Percentiles rank a stretch among this genome's conserved stretches.
phyloP scores from a whole-genome alignment of 2,113 vertebrate species.

The Helogale parvula region DNA sequence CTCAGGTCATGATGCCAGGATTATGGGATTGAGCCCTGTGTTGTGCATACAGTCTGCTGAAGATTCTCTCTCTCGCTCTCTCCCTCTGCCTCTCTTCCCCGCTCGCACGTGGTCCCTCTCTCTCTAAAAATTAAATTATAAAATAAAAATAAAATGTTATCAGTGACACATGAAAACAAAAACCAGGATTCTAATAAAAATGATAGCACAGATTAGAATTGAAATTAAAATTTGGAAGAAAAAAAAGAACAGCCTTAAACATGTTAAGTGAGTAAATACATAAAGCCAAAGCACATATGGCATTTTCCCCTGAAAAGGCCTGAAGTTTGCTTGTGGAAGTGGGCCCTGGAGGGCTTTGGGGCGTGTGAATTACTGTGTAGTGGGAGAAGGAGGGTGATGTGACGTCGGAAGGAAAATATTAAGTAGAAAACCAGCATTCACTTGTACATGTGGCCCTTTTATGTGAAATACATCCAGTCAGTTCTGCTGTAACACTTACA shows the following conservation, averaged over 20 bases:
- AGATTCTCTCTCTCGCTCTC: too few species aligned
- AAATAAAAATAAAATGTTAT: background rate
- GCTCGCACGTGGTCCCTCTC: too few species aligned
- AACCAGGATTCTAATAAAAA: background rate
- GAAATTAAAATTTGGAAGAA: too few species aligned
- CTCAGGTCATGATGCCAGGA: too few species aligned
- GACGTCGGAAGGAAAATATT: background rate
- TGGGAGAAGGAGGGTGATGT: background rate
- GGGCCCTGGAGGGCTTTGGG: background rate
- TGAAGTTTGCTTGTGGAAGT: background rate
- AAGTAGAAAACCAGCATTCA: too few species aligned
- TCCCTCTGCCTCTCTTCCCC: too few species aligned
- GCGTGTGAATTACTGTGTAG: background rate
- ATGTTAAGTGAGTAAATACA: background rate
- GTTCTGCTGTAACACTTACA: too few species aligned
- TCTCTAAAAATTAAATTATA: too few species aligned
- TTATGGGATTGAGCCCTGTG: too few species aligned
- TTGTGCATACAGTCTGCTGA: too few species aligned
- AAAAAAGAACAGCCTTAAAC: background rate
- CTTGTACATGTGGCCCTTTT: too few species aligned
- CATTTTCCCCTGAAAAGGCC: background rate
- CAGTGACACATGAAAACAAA: background rate
- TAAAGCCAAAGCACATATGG: background rate
- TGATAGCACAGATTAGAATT: background rate
- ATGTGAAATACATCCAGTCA: too few species aligned